Evolutionary conservation across 2,797 vertebrate species (phyloP).

Genomic region (Eulemur mongoz): DNA sequence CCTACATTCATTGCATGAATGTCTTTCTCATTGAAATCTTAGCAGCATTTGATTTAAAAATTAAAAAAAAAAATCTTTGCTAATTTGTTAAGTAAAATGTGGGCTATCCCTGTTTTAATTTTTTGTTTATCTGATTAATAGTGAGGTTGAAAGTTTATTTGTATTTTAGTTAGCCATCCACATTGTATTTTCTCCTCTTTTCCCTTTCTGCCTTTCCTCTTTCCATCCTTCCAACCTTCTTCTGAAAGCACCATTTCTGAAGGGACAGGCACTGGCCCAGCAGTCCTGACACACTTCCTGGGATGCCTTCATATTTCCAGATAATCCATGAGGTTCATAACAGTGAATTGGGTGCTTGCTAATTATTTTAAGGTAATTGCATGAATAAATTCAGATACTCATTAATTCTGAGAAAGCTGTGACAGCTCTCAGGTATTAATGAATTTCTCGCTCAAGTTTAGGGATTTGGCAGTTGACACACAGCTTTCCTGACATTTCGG

Average conservation of each 20-base stretch:
- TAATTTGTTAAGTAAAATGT: constrained; percentile 36
- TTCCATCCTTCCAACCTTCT: background rate
- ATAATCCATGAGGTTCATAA: background rate
- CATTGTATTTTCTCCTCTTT: background rate
- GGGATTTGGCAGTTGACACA: background rate
- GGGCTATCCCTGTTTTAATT: background rate
- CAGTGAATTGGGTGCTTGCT: background rate
- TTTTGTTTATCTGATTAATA: constrained; percentile 12
- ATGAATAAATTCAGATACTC: constrained; percentile 55
- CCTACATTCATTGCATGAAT: background rate
- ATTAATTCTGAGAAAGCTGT: constrained; percentile 38
- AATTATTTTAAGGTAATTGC: constrained; percentile 66
- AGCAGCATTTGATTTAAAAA: background rate
- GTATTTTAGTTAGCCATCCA: background rate
- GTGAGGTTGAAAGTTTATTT: background rate
- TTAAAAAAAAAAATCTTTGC: background rate
- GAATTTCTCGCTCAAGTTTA: constrained; percentile 40
- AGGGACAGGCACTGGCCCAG: background rate
- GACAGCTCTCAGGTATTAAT: constrained; percentile 51
- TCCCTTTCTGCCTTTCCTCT: background rate
- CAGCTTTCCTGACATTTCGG: constrained; percentile 47
- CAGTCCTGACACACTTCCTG: background rate
- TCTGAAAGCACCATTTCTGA: background rate
- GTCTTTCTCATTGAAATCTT: background rate
- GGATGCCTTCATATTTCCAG: constrained; percentile 7